Base-by-base conservation (phyloP, 2,113 vertebrate genomes). In the Illadopsis cleaveri region DNA sequence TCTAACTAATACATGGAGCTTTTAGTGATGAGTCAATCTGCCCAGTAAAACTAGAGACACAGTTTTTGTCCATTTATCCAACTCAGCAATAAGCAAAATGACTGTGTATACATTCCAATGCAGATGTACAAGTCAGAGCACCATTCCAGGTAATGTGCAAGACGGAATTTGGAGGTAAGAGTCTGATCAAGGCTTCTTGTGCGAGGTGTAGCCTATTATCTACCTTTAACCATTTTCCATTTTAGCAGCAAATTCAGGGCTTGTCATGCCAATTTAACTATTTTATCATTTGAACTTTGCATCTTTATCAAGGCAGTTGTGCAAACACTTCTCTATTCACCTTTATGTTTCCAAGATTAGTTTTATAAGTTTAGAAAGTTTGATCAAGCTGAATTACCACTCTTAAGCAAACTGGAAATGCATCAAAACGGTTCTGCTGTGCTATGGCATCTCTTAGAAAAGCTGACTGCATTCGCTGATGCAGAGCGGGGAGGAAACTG, bases 1-100 rank as follows among this genome's bases (percentile, higher is more conserved):
- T 90, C 54, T 62, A 82, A 30, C 64, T 91, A 91, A 95, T 44
- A 91, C 0, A 86, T 27, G 58, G 71, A 90, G 58, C 9, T 88
- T 91, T 94, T 47, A 91, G 24, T 31, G 82, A 96, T 96, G 94
- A 96, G 85, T 94, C 87, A 96, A 73, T 82, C 33, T 80, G 56
- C 4, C 75, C 82, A 40, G 58, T 51, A 93, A 77, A 87, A 76
- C 17, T 17, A 69, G 35, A 92, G 53, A 76, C 30, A 50, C 0
- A 14, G 4, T 28, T 94, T 90, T 35, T 62, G 47, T 58, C 62
- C 44, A 70, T 70, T 87, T 69, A 66, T 66, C 13, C 54, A 53
- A 31, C 38, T 76, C 20, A 1, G 73, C 70, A 85, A 2, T 40
- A 94, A 50, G 23, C 24, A 70, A 68, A 62, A 66, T 28, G 10